Percentiles rank a stretch among this genome's conserved stretches.
phyloP scores from a whole-genome alignment of 2,113 vertebrate genomes.

The Coregonus clupeaformis region DNA sequence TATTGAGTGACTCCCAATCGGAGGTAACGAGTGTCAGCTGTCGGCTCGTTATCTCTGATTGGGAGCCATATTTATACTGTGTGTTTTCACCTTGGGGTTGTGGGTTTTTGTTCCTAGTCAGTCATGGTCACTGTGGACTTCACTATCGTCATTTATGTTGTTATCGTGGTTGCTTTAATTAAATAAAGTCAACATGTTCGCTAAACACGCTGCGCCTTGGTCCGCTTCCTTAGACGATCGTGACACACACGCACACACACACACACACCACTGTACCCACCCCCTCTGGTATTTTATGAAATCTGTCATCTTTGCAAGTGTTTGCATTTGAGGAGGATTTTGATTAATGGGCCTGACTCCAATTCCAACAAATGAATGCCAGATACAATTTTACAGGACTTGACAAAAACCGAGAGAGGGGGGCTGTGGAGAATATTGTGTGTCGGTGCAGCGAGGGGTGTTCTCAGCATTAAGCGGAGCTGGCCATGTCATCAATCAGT shows the following conservation, averaged over 20 bases:
- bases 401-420: background rate
- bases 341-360: slow-evolving; percentile 57
- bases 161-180: too few species aligned
- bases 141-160: too few species aligned
- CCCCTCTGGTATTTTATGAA: slow-evolving; percentile 65
- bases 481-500: slow-evolving; percentile 61
- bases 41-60: too few species aligned
- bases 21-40: too few species aligned
- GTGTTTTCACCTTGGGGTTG: too few species aligned
- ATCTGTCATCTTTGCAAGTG: slow-evolving; percentile 57
- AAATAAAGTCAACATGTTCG: too few species aligned
- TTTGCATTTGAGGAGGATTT: slow-evolving; percentile 63
- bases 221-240: too few species aligned
- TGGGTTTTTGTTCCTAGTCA: too few species aligned
- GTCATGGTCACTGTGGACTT: too few species aligned
- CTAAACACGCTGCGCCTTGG: too few species aligned
- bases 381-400: slow-evolving; percentile 41
- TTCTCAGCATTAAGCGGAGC: slow-evolving; percentile 39
- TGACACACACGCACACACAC: slow-evolving; percentile 8
- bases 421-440: background rate
- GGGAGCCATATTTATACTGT: too few species aligned
- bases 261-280: background rate
- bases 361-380: slow-evolving; percentile 54
- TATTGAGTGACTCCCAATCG: too few species aligned
- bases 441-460: background rate